phyloP scores from a whole-genome alignment of 1,140 invertebrate species.

The Nephotettix cincticeps region DNA sequence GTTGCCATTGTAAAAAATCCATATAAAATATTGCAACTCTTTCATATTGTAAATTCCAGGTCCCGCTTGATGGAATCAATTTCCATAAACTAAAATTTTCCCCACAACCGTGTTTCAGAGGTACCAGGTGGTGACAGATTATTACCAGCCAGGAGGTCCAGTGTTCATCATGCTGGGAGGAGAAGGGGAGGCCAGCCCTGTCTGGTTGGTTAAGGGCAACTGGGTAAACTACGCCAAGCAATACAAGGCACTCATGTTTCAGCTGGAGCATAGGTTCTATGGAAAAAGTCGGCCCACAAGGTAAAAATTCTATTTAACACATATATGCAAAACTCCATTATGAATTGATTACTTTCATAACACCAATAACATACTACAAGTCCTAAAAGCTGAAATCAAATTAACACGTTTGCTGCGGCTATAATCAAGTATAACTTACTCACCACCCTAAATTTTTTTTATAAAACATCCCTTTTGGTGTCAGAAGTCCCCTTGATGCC shows the following conservation, averaged over 20 bases:
- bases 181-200: slow-evolving; percentile 64
- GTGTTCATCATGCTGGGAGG: slow-evolving; percentile 89
- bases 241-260: slow-evolving; percentile 78
- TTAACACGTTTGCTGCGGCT: too few relatives aligned
- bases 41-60: background rate
- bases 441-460: too few relatives aligned
- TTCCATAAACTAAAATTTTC: slow-evolving; percentile 6
- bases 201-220: slow-evolving; percentile 79
- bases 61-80: slow-evolving; percentile 14
- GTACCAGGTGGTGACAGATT: slow-evolving; percentile 76
- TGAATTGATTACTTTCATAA: too few relatives aligned
- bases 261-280: slow-evolving; percentile 90
- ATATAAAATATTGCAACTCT: background rate
- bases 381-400: too few relatives aligned
- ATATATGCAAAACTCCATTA: background rate
- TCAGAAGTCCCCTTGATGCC: too few relatives aligned
- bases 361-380: too few relatives aligned
- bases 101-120: slow-evolving; percentile 53
- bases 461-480: too few relatives aligned
- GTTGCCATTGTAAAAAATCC: too few relatives aligned
- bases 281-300: slow-evolving; percentile 86
- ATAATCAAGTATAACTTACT: too few relatives aligned
- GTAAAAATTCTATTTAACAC: slow-evolving; percentile 47
- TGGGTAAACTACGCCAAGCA: slow-evolving; percentile 82
- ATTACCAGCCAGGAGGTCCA: slow-evolving; percentile 66